Evolutionary conservation across 2,797 vertebrate genomes (phyloP).

Genomic region (Cossypha heuglini): DNA sequence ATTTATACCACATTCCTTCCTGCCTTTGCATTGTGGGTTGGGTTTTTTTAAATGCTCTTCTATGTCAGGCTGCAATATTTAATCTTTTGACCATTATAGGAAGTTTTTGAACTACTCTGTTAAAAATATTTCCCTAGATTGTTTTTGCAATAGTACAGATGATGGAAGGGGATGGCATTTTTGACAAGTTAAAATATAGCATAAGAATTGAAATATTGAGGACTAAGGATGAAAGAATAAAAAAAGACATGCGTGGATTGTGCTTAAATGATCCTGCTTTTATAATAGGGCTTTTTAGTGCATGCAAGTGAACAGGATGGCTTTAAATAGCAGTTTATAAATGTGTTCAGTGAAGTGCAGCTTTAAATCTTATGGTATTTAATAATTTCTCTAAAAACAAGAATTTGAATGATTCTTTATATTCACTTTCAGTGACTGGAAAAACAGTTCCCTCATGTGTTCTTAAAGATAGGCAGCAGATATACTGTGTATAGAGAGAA

Average conservation of each 20-base stretch:
- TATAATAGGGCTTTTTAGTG: background rate
- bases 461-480: background rate
- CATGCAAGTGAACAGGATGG: background rate
- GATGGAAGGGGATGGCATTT: slow-evolving; percentile 5
- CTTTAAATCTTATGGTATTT: background rate
- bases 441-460: background rate
- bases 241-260: background rate
- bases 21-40: background rate
- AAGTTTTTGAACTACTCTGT: background rate
- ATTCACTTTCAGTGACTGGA: background rate
- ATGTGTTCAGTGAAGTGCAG: background rate
- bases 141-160: background rate
- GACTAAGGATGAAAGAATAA: background rate
- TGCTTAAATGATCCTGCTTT: background rate
- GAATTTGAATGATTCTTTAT: background rate
- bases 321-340: background rate
- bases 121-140: background rate
- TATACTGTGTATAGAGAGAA: background rate
- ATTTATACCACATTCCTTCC: background rate
- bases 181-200: slow-evolving; percentile 22
- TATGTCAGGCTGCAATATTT: background rate
- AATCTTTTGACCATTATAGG: background rate
- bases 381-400: background rate
- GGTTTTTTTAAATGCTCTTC: background rate
- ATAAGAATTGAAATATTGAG: background rate